Evolutionary conservation across 2,888 invertebrate species (phyloP), one percentile per base, ranked within the genome.

Genomic region (Synanthedon vespiformis): DNA sequence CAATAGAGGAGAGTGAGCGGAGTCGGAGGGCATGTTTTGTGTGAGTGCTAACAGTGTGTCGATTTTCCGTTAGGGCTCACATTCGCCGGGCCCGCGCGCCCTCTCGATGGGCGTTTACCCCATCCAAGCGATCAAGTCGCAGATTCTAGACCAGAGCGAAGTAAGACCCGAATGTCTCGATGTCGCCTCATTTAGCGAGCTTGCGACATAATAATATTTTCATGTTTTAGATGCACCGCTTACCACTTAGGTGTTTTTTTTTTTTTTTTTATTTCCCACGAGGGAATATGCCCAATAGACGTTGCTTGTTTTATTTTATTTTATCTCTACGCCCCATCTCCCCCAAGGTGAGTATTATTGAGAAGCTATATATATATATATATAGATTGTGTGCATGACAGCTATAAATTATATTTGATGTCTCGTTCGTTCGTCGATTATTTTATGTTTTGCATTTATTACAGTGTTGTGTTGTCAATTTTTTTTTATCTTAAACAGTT

Each of bases 71-170:
- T 89, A 95, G 95, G 95, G 96, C 88, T 93, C 94, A 77, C 94
- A 94, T 88, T 95, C 96, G 86, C 96, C 96, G 82, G 95, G 94
- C 89, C 94, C 95, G 84, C 93, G 95, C 83, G 93, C 93, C 80
- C 92, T 94, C 71, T 94, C 95, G 71, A 94, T 95, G 94, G 96
- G 96, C 75, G 92, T 94, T 80, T 96, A 92, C 89, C 95, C 95
- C 80, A 93, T 95, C 84, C 94, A 95, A 90, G 92, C 92, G 88
- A 90, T 96, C 89, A 92, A 93, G 89, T 95, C 95, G 82, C 92
- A 92, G 89, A 94, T 95, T 85, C 92, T 94, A 83, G 92, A 92
- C 88, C 92, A 92, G 86, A 92, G 94, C 84, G 94, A 95, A 91
- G 96, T 96, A 95, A 96, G 95, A 93, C 88, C 69, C 65, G 69